Conservation (phyloP, 2,888 invertebrate genomes). For the Caenorhabditis zanzibari region DNA sequence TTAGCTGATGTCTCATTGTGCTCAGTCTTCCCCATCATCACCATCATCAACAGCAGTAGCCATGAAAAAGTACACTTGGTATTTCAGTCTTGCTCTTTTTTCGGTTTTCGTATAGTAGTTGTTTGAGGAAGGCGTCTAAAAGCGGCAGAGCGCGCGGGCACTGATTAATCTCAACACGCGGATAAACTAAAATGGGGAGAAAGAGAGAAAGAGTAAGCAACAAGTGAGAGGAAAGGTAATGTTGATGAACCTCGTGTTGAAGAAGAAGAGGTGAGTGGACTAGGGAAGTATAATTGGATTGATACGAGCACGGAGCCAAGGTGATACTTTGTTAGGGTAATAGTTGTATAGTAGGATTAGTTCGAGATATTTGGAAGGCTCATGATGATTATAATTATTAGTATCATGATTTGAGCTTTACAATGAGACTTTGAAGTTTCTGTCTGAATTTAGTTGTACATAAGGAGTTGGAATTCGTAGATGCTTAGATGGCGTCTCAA, state of each 20-base stretch:
- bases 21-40: slow-evolving; percentile 1
- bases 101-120: slow-evolving; percentile 36
- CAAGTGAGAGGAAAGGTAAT: slow-evolving; percentile 21
- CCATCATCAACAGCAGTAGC: neutral
- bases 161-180: slow-evolving; percentile 50
- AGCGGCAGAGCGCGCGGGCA: slow-evolving; percentile 30
- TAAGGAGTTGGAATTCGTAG: too few species aligned
- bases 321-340: neutral
- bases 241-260: slow-evolving; percentile 8
- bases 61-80: slow-evolving; percentile 9
- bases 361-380: neutral
- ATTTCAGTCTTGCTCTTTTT: slow-evolving; percentile 25
- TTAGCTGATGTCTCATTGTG: neutral
- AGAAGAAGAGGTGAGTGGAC: neutral
- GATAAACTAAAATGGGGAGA: slow-evolving; percentile 21
- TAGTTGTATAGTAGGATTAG: neutral
- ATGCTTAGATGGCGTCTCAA: too few species aligned
- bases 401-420: too few species aligned
- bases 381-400: too few species aligned
- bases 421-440: too few species aligned
- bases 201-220: slow-evolving; percentile 8
- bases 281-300: neutral
- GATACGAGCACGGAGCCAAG: neutral
- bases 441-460: too few species aligned
- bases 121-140: slow-evolving; percentile 23